Conservation (phyloP, 2,797 vertebrate species). For the Chaetodon trifasciatus region DNA sequence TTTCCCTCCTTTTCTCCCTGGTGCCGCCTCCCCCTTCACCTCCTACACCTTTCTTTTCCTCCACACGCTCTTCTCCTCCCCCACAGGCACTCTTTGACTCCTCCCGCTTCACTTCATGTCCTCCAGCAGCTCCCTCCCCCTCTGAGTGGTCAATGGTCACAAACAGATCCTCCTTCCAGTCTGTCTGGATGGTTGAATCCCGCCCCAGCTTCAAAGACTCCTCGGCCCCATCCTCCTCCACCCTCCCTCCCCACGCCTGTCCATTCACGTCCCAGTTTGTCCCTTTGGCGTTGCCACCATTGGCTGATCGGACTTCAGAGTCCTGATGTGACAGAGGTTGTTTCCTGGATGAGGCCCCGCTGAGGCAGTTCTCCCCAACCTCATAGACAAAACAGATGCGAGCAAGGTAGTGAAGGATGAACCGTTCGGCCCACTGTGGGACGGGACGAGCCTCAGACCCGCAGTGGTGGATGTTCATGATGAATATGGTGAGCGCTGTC, state of each 20-base stretch:
- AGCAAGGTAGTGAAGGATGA: slow-evolving; percentile 89
- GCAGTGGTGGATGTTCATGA: slow-evolving; percentile 95
- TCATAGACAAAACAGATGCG: slow-evolving; percentile 89
- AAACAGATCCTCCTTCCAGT: slow-evolving; percentile 66
- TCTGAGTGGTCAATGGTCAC: slow-evolving; percentile 54
- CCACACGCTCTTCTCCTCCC: neutral
- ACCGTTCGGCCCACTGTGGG: slow-evolving; percentile 87
- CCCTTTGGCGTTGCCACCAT: slow-evolving; percentile 16
- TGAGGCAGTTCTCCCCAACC: slow-evolving; percentile 86
- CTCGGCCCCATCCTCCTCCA: neutral
- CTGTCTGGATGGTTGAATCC: slow-evolving; percentile 29
- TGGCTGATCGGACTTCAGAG: slow-evolving; percentile 23
- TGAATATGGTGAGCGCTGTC: slow-evolving; percentile 93
- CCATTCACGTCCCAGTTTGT: slow-evolving; percentile 60
- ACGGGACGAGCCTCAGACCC: slow-evolving; percentile 88
- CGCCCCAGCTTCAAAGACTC: slow-evolving; percentile 14
- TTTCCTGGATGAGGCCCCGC: slow-evolving; percentile 7
- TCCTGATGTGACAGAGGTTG: slow-evolving; percentile 12
- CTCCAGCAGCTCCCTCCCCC: slow-evolving; percentile 47
- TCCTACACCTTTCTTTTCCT: slow-evolving; percentile 43
- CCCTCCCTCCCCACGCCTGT: slow-evolving; percentile 42
- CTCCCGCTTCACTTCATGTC: neutral
- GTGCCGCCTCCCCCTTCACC: neutral
- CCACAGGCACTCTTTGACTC: neutral
- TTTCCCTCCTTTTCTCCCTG: slow-evolving; percentile 35